A percentile compares a stretch with the other conserved stretches of the same genome.
Conservation (phyloP, 2,113 vertebrate species). For the Chionodraco myersi region DNA sequence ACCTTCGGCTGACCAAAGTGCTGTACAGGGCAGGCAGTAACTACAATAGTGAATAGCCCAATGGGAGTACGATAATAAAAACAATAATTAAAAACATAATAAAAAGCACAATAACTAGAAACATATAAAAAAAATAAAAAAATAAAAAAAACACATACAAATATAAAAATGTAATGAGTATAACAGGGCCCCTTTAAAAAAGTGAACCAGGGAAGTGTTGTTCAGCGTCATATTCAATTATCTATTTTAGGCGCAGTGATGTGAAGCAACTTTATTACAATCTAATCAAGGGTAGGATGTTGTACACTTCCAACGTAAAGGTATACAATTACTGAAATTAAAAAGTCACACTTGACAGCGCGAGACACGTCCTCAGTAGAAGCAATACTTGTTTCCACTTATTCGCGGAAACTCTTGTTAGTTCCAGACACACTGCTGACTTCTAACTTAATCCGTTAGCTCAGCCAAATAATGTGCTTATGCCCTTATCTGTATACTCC, state of each 20-base stretch:
- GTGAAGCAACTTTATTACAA: background rate
- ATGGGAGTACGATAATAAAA: too few species aligned
- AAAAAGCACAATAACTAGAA: too few species aligned
- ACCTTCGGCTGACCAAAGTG: too few species aligned
- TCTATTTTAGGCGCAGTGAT: background rate
- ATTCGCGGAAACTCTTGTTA: background rate
- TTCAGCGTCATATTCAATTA: constrained; percentile 8
- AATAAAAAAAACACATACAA: too few species aligned
- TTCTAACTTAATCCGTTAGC: constrained; percentile 13
- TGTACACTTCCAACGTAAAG: background rate
- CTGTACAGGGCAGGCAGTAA: too few species aligned
- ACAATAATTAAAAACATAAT: too few species aligned
- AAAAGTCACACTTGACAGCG: background rate
- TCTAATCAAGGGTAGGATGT: background rate
- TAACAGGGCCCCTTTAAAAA: background rate
- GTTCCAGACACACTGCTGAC: background rate
- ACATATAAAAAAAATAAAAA: too few species aligned
- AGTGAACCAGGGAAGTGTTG: background rate
- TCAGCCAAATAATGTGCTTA: constrained; percentile 19
- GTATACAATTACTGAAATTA: background rate
- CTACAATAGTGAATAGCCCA: too few species aligned
- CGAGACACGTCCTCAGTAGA: background rate
- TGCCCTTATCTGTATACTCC: constrained; percentile 31
- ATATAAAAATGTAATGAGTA: too few species aligned
- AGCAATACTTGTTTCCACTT: background rate